Percentiles rank a stretch among this genome's conserved stretches.
phyloP scores from a whole-genome alignment of 2,888 invertebrate genomes.

The Lithophane ornitopus region DNA sequence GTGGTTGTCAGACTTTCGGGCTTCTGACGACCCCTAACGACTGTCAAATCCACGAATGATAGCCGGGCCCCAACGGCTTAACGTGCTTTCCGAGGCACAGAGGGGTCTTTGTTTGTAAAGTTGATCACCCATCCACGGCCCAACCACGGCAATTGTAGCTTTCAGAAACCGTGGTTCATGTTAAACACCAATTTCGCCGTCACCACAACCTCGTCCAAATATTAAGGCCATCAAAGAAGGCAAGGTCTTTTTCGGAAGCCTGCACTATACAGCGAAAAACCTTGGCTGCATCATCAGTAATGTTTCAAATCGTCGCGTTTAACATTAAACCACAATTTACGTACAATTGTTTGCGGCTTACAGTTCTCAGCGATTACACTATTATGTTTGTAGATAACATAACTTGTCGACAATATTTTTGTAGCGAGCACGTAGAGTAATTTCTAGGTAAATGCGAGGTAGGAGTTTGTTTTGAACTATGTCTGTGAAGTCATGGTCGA shows the following conservation, averaged over 20 bases:
- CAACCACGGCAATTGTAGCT: too few relatives aligned
- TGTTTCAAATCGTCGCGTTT: constrained; percentile 50
- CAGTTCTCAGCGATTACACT: constrained; percentile 36
- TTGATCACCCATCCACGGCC: too few relatives aligned
- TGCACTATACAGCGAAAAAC: constrained; percentile 26
- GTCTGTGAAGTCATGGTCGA: not conserved
- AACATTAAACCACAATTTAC: constrained; percentile 56
- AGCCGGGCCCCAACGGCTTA: too few relatives aligned
- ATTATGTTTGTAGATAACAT: constrained; percentile 38
- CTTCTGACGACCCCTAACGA: too few relatives aligned
- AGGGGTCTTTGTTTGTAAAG: too few relatives aligned
- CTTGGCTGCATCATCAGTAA: constrained; percentile 45
- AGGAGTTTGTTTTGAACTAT: not conserved
- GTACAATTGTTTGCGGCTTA: constrained; percentile 37
- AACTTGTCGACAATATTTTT: constrained; percentile 39
- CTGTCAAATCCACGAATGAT: too few relatives aligned
- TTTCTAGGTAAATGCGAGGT: not conserved
- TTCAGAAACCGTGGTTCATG: not conserved
- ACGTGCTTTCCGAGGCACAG: too few relatives aligned
- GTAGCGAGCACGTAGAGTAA: not conserved
- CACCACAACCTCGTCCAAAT: constrained; percentile 13
- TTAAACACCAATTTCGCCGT: not conserved
- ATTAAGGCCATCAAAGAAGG: constrained; percentile 15
- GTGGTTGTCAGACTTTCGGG: too few relatives aligned
- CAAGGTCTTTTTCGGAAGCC: constrained; percentile 15